Conservation (phyloP, 2,888 invertebrate species). For the Hypselothyrea guttata region DNA sequence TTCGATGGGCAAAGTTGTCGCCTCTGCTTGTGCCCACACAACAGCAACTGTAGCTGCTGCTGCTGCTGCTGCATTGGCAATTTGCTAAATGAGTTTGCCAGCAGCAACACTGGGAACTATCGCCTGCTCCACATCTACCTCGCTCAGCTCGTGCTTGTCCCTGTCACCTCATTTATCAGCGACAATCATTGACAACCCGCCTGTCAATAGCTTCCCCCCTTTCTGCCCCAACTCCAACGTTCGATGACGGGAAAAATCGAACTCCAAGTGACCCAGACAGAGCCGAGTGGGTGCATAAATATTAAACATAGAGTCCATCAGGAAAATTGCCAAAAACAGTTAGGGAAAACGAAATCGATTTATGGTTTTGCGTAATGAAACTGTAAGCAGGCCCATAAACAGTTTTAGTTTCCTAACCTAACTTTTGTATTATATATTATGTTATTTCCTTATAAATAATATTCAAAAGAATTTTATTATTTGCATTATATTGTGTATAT, state of each 20-base stretch:
- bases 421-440: too few relatives aligned
- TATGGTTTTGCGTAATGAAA: constrained; percentile 20
- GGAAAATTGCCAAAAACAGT: constrained; percentile 16
- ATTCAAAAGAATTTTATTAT: too few relatives aligned
- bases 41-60: constrained; percentile 41
- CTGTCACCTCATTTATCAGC: constrained; percentile 46
- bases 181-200: constrained; percentile 37
- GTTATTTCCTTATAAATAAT: too few relatives aligned
- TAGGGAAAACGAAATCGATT: constrained; percentile 22
- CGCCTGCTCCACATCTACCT: constrained; percentile 57
- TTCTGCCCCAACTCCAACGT: too few relatives aligned
- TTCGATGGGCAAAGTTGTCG: constrained; percentile 55
- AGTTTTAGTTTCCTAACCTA: too few relatives aligned
- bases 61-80: constrained; percentile 26
- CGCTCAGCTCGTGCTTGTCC: constrained; percentile 5
- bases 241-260: constrained; percentile 22
- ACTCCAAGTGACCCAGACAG: constrained; percentile 13
- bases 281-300: neutral
- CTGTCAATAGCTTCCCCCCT: constrained; percentile 31
- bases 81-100: constrained; percentile 60
- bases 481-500: too few relatives aligned
- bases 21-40: constrained; percentile 56
- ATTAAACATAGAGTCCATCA: constrained; percentile 2
- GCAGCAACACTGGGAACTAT: constrained; percentile 31
- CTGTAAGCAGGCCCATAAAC: too few relatives aligned